Evolutionary conservation across 2,888 invertebrate genomes (phyloP), one percentile per base, ranked within the genome.

Genomic region (Silvanus unidentatus): DNA sequence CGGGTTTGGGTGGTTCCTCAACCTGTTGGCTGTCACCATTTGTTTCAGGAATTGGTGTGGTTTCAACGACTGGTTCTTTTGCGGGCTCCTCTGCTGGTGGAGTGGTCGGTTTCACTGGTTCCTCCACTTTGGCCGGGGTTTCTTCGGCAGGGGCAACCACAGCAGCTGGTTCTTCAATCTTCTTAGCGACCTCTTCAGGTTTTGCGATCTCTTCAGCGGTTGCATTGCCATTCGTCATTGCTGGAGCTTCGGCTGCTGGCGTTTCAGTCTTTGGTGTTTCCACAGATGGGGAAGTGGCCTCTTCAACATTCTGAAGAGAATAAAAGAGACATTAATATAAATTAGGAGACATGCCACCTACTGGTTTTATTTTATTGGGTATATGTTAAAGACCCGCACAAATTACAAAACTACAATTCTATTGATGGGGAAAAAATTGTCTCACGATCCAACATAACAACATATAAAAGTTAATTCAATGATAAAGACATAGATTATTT

Each of bases 261-360:
- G 53, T 49, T 44, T 66, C 66, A 9, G 55, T 44, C 49, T 66
- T 67, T 32, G 63, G 60, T n/a, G 62, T 54, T 52, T 70, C 71
- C 8, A 57, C 50, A 6, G 62, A 50, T 40, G 69, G 65, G 12
- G 66, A 61, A 41, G 65, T 57, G 32, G 59, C 62, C 40, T 67
- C 66, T 57, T 70, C 68, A 40, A 57, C 63, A 48, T 63, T 68
- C 70, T 70, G 60, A 14, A 68, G 68, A 42, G 54, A 48, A 39
- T 49, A 41, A 47, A 34, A 32, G 28, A 13, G 2, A 22, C 8
- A 22, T 22, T 22, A 2, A 32, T 14, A 16, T 27, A 14, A 22
- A 10, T 10, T 27, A 28, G 28, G 6, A 28, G 28, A 8, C 28
- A 28, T 28, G 28, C 10, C 10, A n/a, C n/a, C n/a, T 22, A 22